These are phyloP conservation scores for Apamea monoglypha DNA, from an alignment of 2,888 invertebrate genomes.

Conservation along the genomic window DNA sequence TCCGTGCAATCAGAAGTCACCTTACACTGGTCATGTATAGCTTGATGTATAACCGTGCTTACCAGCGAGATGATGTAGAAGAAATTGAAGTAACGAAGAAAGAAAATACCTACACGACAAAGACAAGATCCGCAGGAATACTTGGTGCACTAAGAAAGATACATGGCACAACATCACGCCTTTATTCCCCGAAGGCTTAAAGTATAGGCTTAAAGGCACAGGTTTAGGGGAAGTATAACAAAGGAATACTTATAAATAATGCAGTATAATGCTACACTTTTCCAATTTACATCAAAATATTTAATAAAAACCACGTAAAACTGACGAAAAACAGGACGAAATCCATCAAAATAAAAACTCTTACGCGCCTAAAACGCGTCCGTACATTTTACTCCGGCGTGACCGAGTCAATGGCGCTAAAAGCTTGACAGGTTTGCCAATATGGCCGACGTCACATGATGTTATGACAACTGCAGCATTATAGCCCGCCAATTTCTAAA, in stretches of 20 bases:
- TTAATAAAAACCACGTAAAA: not conserved
- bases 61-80: not conserved
- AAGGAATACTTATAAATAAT: not conserved
- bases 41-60: too few species aligned
- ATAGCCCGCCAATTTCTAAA: too few species aligned
- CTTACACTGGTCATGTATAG: too few species aligned
- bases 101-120: not conserved
- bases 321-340: not conserved
- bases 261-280: not conserved
- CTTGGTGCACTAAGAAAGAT: not conserved
- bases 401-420: too few species aligned
- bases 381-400: not conserved
- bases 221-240: too few species aligned
- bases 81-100: not conserved
- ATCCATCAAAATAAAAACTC: not conserved
- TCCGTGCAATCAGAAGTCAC: too few species aligned
- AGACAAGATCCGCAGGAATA: not conserved
- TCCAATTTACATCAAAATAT: not conserved
- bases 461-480: too few species aligned
- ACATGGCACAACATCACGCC: too few species aligned
- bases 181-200: too few species aligned
- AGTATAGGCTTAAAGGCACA: too few species aligned
- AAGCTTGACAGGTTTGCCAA: too few species aligned
- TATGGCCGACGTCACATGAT: too few species aligned
- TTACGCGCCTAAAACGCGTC: not conserved